Evolutionary conservation across 2,888 invertebrate genomes (phyloP).

Genomic region (Drosophila lacicola): DNA sequence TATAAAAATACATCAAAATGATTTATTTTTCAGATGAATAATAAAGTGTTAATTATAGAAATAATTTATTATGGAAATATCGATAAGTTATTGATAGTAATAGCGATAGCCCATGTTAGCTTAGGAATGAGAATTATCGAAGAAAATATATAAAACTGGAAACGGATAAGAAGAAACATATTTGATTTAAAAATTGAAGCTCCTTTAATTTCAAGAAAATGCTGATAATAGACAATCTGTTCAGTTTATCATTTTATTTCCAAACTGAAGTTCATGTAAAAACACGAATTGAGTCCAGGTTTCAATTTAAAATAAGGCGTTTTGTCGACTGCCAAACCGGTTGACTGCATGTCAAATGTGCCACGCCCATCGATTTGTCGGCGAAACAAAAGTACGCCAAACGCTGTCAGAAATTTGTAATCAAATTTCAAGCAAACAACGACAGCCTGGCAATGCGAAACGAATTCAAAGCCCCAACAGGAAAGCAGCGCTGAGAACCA

Average conservation of each 20-base stretch:
- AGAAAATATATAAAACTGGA: too few relatives aligned
- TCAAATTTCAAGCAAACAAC: slow-evolving; percentile 51
- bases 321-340: slow-evolving; percentile 5
- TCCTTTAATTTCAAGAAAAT: too few relatives aligned
- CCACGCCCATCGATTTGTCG: slow-evolving; percentile 9
- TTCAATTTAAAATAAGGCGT: not conserved
- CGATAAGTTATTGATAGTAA: too few relatives aligned
- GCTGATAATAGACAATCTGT: too few relatives aligned
- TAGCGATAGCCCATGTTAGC: too few relatives aligned
- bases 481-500: slow-evolving; percentile 8
- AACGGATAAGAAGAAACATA: too few relatives aligned
- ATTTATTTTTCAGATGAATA: too few relatives aligned
- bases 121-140: too few relatives aligned
- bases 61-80: too few relatives aligned
- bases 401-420: slow-evolving; percentile 57
- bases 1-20: too few relatives aligned
- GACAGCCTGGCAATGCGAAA: slow-evolving; percentile 3
- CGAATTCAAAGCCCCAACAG: slow-evolving; percentile 25
- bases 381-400: not conserved
- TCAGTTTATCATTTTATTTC: not conserved
- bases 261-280: not conserved
- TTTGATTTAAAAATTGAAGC: too few relatives aligned
- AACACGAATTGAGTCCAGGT: not conserved
- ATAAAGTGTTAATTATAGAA: too few relatives aligned
- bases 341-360: slow-evolving; percentile 4